phyloP scores from a whole-genome alignment of 2,113 vertebrate genomes.

The Thunnus thynnus region DNA sequence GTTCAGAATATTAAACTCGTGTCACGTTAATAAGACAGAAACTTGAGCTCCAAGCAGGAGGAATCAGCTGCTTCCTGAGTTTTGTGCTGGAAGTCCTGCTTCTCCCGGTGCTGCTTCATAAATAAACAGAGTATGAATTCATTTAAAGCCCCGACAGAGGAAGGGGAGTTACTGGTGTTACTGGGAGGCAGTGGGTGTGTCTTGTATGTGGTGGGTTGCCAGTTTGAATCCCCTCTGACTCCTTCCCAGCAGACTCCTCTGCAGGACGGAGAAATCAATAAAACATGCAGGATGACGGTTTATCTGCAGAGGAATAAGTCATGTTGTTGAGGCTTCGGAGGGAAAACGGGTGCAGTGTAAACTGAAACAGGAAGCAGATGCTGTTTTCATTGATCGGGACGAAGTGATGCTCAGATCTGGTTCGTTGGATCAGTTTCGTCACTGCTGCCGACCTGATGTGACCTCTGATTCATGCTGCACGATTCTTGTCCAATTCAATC shows the following conservation, averaged over 20 bases:
- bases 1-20: conserved; percentile 15
- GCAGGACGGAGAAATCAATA: conserved; percentile 1
- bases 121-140: conserved; percentile 7
- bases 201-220: conserved; percentile 12
- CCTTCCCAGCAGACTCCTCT: not conserved
- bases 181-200: not conserved
- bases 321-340: not conserved
- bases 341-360: too few relatives aligned
- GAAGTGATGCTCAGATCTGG: not conserved
- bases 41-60: not conserved
- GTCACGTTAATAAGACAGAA: conserved; percentile 26
- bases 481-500: too few relatives aligned
- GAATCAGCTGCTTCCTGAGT: not conserved
- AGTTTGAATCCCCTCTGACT: conserved; percentile 23
- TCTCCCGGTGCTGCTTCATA: not conserved
- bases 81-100: not conserved
- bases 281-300: not conserved
- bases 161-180: not conserved
- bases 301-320: not conserved
- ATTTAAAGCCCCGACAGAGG: not conserved
- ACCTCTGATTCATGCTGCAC: too few relatives aligned
- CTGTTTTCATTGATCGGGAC: too few relatives aligned
- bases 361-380: too few relatives aligned
- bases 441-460: not conserved
- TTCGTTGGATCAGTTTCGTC: not conserved